These are phyloP conservation scores for Hydrotaea diabolus DNA, from an alignment of 2,888 invertebrate species.

Conservation along the genomic window DNA sequence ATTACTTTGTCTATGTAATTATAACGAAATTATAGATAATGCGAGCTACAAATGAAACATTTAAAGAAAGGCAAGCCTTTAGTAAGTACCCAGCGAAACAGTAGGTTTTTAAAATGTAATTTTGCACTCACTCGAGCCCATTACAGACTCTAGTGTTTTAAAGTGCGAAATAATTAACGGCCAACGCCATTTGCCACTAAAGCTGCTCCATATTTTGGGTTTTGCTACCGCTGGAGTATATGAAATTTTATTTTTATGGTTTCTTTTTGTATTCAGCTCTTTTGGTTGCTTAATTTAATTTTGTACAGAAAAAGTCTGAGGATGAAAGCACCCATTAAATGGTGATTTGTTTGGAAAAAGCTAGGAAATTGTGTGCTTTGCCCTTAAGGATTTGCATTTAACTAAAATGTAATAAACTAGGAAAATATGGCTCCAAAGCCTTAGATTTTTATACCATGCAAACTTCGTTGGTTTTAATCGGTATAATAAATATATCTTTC, in stretches of 20 bases:
- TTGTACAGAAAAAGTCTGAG: background rate
- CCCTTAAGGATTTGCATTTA: too few relatives aligned
- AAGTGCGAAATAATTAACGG: slow-evolving; percentile 63
- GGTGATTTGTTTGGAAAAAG: slow-evolving; percentile 38
- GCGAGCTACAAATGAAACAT: slow-evolving; percentile 24
- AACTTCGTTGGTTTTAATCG: too few relatives aligned
- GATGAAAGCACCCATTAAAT: slow-evolving; percentile 57
- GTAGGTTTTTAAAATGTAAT: slow-evolving; percentile 53
- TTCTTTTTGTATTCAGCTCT: background rate
- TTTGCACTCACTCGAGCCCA: slow-evolving; percentile 4
- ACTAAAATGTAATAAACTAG: too few relatives aligned
- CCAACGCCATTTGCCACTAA: slow-evolving; percentile 25
- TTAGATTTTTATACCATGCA: too few relatives aligned
- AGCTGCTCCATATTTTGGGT: slow-evolving; percentile 51
- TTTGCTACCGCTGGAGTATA: background rate
- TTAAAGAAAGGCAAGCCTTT: too few relatives aligned
- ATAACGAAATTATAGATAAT: slow-evolving; percentile 58
- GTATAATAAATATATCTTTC: too few relatives aligned
- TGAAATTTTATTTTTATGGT: background rate
- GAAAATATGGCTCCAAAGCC: too few relatives aligned
- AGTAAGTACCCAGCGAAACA: slow-evolving; percentile 1
- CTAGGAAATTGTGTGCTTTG: too few relatives aligned
- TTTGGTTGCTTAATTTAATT: background rate
- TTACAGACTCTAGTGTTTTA: background rate
- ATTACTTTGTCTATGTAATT: slow-evolving; percentile 49